Evolutionary conservation across 2,113 vertebrate genomes (phyloP).

Genomic region (Passer domesticus): DNA sequence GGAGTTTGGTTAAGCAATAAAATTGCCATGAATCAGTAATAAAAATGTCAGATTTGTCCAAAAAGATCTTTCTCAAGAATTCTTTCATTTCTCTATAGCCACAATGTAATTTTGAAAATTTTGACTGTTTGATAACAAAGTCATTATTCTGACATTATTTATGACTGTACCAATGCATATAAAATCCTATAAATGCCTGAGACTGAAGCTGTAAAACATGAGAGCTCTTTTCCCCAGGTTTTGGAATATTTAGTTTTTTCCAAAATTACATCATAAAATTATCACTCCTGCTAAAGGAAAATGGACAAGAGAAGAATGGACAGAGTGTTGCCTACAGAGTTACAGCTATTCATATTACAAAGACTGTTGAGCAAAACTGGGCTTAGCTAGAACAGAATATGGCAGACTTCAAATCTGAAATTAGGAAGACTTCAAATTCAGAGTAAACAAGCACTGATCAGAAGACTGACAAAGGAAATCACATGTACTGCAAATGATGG

Average conservation of each 20-base stretch:
- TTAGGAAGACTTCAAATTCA: not conserved
- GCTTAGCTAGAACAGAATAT: not conserved
- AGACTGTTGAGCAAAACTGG: not conserved
- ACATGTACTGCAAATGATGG: not conserved
- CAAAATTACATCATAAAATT: not conserved
- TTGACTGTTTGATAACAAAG: not conserved
- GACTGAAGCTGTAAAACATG: not conserved
- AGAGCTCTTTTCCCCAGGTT: not conserved
- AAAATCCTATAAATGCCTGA: not conserved
- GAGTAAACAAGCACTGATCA: not conserved
- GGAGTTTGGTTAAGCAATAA: not conserved
- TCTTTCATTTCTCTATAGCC: not conserved
- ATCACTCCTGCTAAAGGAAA: not conserved
- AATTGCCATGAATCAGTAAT: not conserved
- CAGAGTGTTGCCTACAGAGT: not conserved
- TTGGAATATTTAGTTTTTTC: not conserved
- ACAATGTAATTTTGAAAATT: not conserved
- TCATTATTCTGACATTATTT: constrained; percentile 17
- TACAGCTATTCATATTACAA: not conserved
- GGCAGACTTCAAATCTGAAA: not conserved
- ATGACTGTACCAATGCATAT: not conserved
- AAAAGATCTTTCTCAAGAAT: not conserved
- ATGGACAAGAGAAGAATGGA: not conserved
- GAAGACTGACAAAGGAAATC: not conserved
- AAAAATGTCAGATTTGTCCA: not conserved